A percentile compares a stretch with the other conserved stretches of the same genome.
These are phyloP conservation scores for Anguilla pacifica DNA, from an alignment of 2,797 vertebrate genomes.

Conservation along the genomic window DNA sequence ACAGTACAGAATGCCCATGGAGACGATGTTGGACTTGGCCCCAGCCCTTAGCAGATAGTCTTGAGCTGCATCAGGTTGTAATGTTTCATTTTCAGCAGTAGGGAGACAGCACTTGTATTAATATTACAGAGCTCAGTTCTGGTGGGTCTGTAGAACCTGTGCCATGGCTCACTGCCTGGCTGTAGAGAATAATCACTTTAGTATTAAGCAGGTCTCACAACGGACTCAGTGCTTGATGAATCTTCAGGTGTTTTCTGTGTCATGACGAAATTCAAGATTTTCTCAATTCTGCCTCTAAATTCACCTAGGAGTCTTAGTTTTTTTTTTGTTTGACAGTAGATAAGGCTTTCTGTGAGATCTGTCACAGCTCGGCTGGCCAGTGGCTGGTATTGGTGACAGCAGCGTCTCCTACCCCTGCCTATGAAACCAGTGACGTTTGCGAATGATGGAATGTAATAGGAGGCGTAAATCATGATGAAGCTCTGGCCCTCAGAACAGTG, in stretches of 20 bases:
- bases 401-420: neutral
- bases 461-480: neutral
- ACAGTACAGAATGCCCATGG: neutral
- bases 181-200: neutral
- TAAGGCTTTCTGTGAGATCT: neutral
- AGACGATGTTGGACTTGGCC: neutral
- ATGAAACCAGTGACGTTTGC: neutral
- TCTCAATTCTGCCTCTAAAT: neutral
- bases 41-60: neutral
- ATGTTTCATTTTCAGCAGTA: neutral
- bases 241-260: neutral
- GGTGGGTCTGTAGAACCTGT: neutral
- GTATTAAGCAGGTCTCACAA: neutral
- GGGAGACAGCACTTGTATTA: neutral
- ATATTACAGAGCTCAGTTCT: neutral
- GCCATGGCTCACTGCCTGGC: neutral
- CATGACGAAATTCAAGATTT: neutral
- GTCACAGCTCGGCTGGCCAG: neutral
- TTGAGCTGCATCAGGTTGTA: neutral
- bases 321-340: neutral
- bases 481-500: too few relatives aligned
- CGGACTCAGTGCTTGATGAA: neutral
- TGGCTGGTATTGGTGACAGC: neutral
- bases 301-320: neutral
- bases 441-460: neutral